A percentile compares a stretch with the other conserved stretches of the same genome.
These are phyloP conservation scores for Drosophila seguyi DNA, from an alignment of 1,140 invertebrate genomes.

Conservation along the genomic window DNA sequence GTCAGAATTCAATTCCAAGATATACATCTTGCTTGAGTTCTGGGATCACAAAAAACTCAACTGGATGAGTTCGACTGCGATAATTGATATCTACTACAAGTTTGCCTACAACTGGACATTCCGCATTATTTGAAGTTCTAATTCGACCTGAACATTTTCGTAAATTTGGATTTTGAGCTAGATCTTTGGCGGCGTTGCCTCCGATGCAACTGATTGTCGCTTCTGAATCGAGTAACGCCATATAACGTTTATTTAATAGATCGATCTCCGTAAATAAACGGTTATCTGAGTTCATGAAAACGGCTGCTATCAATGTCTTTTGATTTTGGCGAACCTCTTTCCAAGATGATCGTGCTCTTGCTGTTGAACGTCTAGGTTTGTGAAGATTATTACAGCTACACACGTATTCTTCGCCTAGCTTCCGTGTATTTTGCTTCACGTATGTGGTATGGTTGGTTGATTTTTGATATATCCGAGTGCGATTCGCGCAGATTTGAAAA, in stretches of 20 bases:
- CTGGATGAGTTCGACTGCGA: no score
- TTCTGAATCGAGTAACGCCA: neutral
- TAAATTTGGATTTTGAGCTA: neutral
- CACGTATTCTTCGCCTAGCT: no score
- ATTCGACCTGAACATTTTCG: neutral
- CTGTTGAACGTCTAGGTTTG: no score
- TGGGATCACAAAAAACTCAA: neutral
- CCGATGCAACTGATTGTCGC: neutral
- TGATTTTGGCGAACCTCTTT: no score
- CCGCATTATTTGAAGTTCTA: neutral
- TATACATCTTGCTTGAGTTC: slow-evolving; percentile 1
- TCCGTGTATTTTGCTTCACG: no score
- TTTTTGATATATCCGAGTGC: no score
- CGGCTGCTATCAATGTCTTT: neutral
- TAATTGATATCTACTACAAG: neutral
- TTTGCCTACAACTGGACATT: neutral
- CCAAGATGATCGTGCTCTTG: no score
- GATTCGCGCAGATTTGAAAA: no score
- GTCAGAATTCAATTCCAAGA: neutral
- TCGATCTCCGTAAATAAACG: neutral
- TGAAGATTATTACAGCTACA: no score
- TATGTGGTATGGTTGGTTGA: no score
- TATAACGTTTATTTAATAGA: neutral
- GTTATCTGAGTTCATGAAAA: neutral
- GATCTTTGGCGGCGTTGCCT: neutral